phyloP scores from a whole-genome alignment of 2,888 invertebrate species.

The Phyto melanocephala region DNA sequence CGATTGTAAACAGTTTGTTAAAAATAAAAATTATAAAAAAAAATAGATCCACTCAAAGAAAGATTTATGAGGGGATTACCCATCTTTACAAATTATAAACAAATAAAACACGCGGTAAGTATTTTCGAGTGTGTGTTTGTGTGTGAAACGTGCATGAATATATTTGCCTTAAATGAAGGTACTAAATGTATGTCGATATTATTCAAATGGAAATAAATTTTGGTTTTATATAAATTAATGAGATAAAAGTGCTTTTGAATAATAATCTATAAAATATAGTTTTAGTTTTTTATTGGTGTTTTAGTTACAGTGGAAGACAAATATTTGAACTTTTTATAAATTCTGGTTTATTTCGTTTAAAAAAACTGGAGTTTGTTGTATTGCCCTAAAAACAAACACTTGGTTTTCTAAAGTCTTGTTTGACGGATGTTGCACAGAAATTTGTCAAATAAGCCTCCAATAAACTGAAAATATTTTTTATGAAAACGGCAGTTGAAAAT shows the following conservation, averaged over 20 bases:
- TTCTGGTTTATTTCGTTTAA: too few relatives aligned
- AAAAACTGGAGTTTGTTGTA: too few relatives aligned
- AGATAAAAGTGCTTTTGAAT: background rate
- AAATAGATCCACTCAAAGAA: background rate
- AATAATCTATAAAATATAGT: background rate
- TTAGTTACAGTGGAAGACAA: too few relatives aligned
- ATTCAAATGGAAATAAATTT: background rate
- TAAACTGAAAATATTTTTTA: too few relatives aligned
- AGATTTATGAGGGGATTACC: constrained; percentile 44
- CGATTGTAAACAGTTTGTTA: background rate
- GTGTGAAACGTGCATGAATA: too few relatives aligned
- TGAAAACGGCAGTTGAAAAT: too few relatives aligned
- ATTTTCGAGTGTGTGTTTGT: background rate
- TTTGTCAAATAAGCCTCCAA: too few relatives aligned
- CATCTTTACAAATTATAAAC: constrained; percentile 39
- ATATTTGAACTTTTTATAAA: too few relatives aligned
- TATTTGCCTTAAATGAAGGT: background rate
- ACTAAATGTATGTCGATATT: background rate
- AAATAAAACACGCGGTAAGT: background rate
- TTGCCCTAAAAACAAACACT: too few relatives aligned
- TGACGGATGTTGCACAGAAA: too few relatives aligned
- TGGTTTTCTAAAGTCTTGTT: too few relatives aligned
- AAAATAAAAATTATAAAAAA: background rate
- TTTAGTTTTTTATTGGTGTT: background rate
- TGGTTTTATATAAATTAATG: background rate